Evolutionary conservation across 2,797 vertebrate genomes (phyloP).

Genomic region (Etheostoma nigrum): DNA sequence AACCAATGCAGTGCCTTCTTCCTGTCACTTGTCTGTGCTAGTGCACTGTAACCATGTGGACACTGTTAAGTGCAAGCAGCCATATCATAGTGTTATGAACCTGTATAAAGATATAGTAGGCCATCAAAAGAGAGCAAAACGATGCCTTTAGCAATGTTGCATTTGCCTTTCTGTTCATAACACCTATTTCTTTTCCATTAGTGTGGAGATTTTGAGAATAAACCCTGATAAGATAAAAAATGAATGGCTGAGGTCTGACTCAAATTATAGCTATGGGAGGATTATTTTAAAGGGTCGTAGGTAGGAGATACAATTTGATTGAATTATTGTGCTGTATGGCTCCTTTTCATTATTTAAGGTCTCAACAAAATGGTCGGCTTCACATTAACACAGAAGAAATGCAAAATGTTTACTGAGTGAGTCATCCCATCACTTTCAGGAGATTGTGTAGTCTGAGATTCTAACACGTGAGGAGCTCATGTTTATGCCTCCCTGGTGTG

Average conservation of each 20-base stretch:
- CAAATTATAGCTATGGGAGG: neutral
- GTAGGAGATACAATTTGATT: constrained; percentile 9
- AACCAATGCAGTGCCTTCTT: constrained; percentile 57
- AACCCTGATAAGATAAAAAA: neutral
- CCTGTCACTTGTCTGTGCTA: constrained; percentile 75
- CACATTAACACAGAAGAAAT: constrained; percentile 35
- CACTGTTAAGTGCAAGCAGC: constrained; percentile 6
- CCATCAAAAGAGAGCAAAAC: constrained; percentile 20
- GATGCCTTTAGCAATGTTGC: constrained; percentile 24
- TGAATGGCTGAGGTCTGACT: neutral
- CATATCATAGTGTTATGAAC: constrained; percentile 28
- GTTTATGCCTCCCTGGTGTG: constrained; percentile 6
- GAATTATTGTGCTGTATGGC: constrained; percentile 10
- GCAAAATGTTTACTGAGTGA: constrained; percentile 36
- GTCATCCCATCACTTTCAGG: constrained; percentile 43
- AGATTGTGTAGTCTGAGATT: constrained; percentile 17
- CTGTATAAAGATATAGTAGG: constrained; percentile 38
- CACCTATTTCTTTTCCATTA: constrained; percentile 23
- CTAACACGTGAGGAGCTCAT: constrained; percentile 19
- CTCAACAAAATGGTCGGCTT: constrained; percentile 17
- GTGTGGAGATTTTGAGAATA: constrained; percentile 19
- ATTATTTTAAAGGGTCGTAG: neutral
- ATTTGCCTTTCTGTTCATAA: constrained; percentile 18
- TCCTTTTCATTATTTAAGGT: constrained; percentile 34
- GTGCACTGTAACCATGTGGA: constrained; percentile 32